A percentile compares a stretch with the other conserved stretches of the same genome.
Evolutionary conservation across 2,797 vertebrate genomes (phyloP).

Genomic region (Clarias laeviceps): DNA sequence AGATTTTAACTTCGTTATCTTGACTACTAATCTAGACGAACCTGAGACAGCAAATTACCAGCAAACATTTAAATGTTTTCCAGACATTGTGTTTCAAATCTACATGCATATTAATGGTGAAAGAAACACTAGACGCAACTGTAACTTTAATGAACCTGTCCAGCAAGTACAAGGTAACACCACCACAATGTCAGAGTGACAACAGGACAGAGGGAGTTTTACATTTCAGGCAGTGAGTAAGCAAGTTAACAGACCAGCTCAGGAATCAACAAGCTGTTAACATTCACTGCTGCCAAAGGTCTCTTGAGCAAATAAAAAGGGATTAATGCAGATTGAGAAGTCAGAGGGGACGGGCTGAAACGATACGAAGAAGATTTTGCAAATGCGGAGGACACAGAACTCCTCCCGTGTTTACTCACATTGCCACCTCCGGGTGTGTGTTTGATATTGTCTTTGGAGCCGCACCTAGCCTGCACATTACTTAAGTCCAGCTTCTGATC

Average conservation of each 20-base stretch:
- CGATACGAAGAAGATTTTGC: neutral
- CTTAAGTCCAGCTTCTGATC: slow-evolving; percentile 78
- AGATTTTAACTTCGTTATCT: neutral
- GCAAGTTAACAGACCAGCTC: neutral
- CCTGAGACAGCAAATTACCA: neutral
- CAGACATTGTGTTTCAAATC: neutral
- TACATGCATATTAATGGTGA: slow-evolving; percentile 7
- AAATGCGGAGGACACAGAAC: neutral
- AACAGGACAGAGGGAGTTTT: neutral
- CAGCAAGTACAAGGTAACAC: neutral
- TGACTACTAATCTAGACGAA: neutral
- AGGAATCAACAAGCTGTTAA: neutral
- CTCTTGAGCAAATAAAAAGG: neutral
- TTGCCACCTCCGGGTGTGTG: slow-evolving; percentile 84
- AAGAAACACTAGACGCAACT: slow-evolving; percentile 1
- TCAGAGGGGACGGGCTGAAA: neutral
- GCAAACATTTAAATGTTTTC: neutral
- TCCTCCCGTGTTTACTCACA: slow-evolving; percentile 68
- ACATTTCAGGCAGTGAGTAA: neutral
- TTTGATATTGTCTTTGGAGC: slow-evolving; percentile 98
- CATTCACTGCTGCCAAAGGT: neutral
- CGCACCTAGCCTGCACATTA: slow-evolving; percentile 81
- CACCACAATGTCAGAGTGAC: slow-evolving; percentile 2
- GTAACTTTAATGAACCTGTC: slow-evolving; percentile 8
- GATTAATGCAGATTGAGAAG: neutral